Conservation (phyloP, 2,113 vertebrate genomes). For the Falcunculus frontatus region DNA sequence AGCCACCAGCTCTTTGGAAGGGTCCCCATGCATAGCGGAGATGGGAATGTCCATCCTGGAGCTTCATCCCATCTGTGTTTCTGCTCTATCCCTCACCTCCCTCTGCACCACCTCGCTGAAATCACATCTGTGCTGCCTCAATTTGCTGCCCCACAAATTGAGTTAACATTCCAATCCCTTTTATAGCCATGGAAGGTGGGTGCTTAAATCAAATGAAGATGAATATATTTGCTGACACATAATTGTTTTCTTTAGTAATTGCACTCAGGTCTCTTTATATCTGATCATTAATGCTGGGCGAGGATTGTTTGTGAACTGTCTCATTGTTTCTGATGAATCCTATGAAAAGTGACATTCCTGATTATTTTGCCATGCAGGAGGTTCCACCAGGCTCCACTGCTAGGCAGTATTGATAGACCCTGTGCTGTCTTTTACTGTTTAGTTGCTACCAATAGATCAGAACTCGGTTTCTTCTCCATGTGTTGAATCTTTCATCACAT, state of each 20-base stretch:
- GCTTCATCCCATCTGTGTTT: not conserved
- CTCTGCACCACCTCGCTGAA: not conserved
- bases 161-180: not conserved
- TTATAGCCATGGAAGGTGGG: not conserved
- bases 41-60: not conserved
- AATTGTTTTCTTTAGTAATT: constrained; percentile 57
- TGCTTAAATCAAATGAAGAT: constrained; percentile 27
- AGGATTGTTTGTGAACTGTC: constrained; percentile 27
- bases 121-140: not conserved
- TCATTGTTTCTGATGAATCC: constrained; percentile 25
- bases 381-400: not conserved
- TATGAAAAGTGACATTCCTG: constrained; percentile 41
- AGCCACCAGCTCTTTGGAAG: not conserved
- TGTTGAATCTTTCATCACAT: not conserved
- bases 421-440: not conserved
- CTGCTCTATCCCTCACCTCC: not conserved
- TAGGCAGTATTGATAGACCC: constrained; percentile 21
- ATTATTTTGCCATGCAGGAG: constrained; percentile 13
- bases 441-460: not conserved
- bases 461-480: not conserved
- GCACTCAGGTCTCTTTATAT: not conserved
- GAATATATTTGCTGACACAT: constrained; percentile 40
- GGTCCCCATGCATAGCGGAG: not conserved
- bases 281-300: not conserved
- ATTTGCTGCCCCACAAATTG: not conserved